Evolutionary conservation across 2,113 vertebrate species (phyloP).

Genomic region (Recurvirostra avosetta): DNA sequence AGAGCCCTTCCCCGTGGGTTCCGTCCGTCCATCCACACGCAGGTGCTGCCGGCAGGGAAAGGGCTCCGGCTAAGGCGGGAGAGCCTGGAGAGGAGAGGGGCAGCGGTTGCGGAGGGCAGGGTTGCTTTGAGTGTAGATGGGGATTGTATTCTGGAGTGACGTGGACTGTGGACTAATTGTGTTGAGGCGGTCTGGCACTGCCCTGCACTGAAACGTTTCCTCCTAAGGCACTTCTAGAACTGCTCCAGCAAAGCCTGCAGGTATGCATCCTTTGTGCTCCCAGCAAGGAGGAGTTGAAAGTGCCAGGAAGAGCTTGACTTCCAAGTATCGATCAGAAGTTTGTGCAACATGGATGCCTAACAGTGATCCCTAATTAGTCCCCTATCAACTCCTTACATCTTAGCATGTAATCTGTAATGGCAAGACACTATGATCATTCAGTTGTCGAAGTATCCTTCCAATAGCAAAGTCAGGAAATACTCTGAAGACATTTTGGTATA

Average conservation of each 20-base stretch:
- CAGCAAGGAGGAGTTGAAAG: background rate
- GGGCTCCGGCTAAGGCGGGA: accelerated
- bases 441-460: background rate
- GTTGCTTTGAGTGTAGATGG: background rate
- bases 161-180: accelerated
- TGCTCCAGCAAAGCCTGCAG: background rate
- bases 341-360: background rate
- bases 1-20: no score
- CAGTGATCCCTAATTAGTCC: background rate
- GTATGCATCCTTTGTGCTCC: background rate
- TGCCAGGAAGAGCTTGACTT: background rate
- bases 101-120: background rate
- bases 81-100: background rate
- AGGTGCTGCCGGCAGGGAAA: background rate
- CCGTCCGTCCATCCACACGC: no score
- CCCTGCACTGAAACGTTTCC: accelerated
- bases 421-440: background rate
- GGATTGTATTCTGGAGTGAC: background rate
- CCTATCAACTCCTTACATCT: background rate
- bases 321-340: accelerated
- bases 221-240: background rate
- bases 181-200: accelerated
- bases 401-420: no score
- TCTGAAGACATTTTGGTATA: background rate
- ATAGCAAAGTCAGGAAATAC: background rate